A percentile compares a stretch with the other conserved stretches of the same genome.
These are phyloP conservation scores for Oreonectes daqikongensis DNA, from an alignment of 2,797 vertebrate species.

Conservation along the genomic window DNA sequence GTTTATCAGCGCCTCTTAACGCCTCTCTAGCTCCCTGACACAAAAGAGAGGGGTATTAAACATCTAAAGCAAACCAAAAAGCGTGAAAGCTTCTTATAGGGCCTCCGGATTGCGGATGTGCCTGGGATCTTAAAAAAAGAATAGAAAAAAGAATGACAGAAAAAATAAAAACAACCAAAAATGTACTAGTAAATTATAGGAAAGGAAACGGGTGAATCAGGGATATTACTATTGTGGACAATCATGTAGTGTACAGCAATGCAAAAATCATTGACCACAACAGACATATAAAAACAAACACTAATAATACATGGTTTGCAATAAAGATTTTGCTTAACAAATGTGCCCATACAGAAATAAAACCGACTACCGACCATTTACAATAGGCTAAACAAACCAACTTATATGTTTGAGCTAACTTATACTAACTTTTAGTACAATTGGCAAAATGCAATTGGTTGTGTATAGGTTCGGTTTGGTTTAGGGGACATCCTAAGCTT, in stretches of 20 bases:
- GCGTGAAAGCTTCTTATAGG: constrained; percentile 99
- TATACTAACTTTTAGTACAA: too few species aligned
- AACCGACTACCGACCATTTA: too few species aligned
- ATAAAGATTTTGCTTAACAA: too few species aligned
- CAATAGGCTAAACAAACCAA: too few species aligned
- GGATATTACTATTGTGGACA: background rate
- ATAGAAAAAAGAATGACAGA: constrained; percentile 4
- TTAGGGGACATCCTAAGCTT: background rate
- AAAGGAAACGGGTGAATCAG: constrained; percentile 1
- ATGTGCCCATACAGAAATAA: too few species aligned
- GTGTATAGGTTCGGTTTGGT: background rate
- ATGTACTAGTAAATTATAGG: background rate
- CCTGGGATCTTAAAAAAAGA: constrained; percentile 92
- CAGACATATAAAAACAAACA: background rate
- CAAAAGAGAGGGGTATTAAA: constrained; percentile 99
- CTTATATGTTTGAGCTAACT: too few species aligned
- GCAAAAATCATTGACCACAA: background rate
- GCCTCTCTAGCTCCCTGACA: constrained; percentile 98
- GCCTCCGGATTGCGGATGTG: constrained; percentile 95
- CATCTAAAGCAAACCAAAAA: constrained; percentile 99
- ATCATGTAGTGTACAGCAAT: background rate
- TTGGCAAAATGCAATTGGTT: background rate
- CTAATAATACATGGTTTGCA: background rate
- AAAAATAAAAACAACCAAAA: constrained; percentile 31
- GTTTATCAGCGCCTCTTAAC: constrained; percentile 99